Conservation (phyloP, 2,888 invertebrate genomes). For the Empis stercorea region DNA sequence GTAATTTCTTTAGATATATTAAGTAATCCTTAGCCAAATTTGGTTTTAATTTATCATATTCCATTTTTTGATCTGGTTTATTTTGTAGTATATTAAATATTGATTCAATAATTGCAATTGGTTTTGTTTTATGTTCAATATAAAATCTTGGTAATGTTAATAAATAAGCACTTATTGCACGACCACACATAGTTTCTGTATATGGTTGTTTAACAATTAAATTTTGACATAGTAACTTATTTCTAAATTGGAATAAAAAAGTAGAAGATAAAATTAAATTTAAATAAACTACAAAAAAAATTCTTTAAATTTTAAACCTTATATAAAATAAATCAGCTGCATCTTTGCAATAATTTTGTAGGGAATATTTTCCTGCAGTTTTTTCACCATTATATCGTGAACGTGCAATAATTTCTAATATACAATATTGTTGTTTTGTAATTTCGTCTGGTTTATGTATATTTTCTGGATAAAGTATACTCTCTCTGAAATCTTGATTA, state of each 20-base stretch:
- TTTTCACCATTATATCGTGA: conserved; percentile 55
- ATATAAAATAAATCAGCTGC: conserved; percentile 40
- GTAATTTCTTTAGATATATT: conserved; percentile 22
- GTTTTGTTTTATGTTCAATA: conserved; percentile 42
- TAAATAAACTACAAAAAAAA: conserved; percentile 35
- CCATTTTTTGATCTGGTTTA: conserved; percentile 40
- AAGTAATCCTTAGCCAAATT: conserved; percentile 18
- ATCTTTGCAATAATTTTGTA: conserved; percentile 42
- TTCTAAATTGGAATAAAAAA: conserved; percentile 29
- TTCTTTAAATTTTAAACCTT: conserved; percentile 18
- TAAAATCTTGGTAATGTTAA: conserved; percentile 53
- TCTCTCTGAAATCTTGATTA: conserved; percentile 44
- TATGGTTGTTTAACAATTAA: conserved; percentile 50
- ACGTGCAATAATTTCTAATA: conserved; percentile 62
- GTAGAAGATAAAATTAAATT: conserved; percentile 19
- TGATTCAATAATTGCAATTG: conserved; percentile 28
- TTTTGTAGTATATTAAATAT: conserved; percentile 30
- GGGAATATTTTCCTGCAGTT: conserved; percentile 49
- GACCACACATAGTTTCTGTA: conserved; percentile 37
- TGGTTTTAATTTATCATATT: conserved; percentile 38
- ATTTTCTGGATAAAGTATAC: conserved; percentile 42
- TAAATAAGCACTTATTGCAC: conserved; percentile 38
- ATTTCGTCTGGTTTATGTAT: conserved; percentile 37
- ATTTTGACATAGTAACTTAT: conserved; percentile 43
- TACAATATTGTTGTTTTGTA: conserved; percentile 47